Conservation (phyloP, 2,888 invertebrate species). For the Polydrusus cervinus region DNA sequence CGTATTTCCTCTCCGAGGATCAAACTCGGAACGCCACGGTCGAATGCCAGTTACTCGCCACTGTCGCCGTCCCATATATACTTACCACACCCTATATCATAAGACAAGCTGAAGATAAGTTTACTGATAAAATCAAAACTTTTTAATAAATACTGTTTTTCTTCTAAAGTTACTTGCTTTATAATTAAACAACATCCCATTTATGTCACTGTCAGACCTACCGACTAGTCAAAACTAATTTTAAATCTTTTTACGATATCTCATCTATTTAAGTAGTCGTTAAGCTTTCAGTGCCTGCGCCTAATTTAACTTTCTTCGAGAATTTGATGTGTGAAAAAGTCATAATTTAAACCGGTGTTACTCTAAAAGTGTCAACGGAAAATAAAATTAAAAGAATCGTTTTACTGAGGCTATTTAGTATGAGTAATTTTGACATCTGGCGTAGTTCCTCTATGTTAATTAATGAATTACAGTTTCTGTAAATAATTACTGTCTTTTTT, state of each 20-base stretch:
- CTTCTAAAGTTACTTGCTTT: not conserved
- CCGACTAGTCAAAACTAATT: slow-evolving; percentile 24
- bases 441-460: slow-evolving; percentile 13
- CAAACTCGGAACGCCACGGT: too few species aligned
- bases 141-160: not conserved
- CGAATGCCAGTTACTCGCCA: too few species aligned
- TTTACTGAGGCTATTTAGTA: slow-evolving; percentile 39
- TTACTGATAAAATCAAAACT: not conserved
- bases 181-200: slow-evolving; percentile 9
- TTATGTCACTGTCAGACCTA: slow-evolving; percentile 10
- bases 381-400: slow-evolving; percentile 49
- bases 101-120: too few species aligned
- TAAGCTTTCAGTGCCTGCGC: slow-evolving; percentile 49
- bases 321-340: slow-evolving; percentile 44
- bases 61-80: too few species aligned
- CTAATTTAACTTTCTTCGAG: slow-evolving; percentile 49
- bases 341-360: slow-evolving; percentile 48
- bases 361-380: slow-evolving; percentile 47
- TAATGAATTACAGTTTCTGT: not conserved
- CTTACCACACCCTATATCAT: too few species aligned
- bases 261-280: slow-evolving; percentile 51
- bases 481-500: not conserved
- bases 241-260: slow-evolving; percentile 33
- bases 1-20: too few species aligned
- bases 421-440: slow-evolving; percentile 44